Percentiles rank a stretch among this genome's conserved stretches.
Evolutionary conservation across 2,888 invertebrate genomes (phyloP).

Genomic region (Dicyrtoma fusca): DNA sequence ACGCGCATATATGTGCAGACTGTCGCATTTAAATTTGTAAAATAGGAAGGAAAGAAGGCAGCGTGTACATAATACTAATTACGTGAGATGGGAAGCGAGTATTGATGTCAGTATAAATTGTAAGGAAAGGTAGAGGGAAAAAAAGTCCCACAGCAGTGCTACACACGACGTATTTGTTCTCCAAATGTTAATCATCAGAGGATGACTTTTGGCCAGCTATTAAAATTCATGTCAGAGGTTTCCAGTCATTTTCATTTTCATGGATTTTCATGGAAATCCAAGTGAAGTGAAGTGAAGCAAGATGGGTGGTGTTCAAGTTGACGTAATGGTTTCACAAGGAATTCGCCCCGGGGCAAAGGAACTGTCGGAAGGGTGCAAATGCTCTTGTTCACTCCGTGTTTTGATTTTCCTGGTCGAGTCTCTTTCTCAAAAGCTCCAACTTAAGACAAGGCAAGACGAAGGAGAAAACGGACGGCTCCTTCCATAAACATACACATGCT

Average conservation of each 20-base stretch:
- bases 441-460: too few species aligned
- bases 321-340: constrained; percentile 22
- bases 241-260: constrained; percentile 15
- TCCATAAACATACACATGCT: too few species aligned
- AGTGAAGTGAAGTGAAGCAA: too few species aligned
- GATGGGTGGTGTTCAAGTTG: constrained; percentile 2
- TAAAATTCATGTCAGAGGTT: constrained; percentile 31
- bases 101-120: not conserved
- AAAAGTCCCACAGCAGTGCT: not conserved
- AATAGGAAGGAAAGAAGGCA: not conserved
- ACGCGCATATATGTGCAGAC: too few species aligned
- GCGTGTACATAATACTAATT: not conserved
- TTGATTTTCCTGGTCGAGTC: constrained; percentile 1
- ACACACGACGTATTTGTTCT: too few species aligned
- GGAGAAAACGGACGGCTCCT: too few species aligned
- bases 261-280: too few species aligned
- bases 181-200: not conserved
- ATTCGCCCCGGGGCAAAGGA: constrained; percentile 7
- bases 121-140: not conserved
- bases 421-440: not conserved
- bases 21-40: too few species aligned
- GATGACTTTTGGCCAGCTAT: constrained; percentile 6
- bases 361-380: constrained; percentile 20
- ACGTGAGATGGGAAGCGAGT: too few species aligned
- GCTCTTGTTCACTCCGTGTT: constrained; percentile 9